Conservation (phyloP, 2,888 invertebrate genomes). For the Caenorhabditis sp. region DNA sequence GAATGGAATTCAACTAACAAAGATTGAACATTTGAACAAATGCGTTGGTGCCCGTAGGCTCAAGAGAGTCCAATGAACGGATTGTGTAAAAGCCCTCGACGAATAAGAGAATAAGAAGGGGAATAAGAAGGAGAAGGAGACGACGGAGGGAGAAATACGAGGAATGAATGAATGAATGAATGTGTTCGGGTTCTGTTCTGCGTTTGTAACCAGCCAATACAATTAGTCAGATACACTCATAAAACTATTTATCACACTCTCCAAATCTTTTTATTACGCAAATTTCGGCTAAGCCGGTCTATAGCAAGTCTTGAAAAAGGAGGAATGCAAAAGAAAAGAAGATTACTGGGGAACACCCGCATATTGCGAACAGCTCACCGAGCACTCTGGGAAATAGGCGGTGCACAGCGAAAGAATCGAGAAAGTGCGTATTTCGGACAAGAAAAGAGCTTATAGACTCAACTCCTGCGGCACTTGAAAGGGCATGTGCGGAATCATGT, state of each 20-base stretch:
- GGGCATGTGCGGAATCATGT: neutral
- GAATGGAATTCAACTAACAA: slow-evolving; percentile 1
- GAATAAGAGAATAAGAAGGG: too few species aligned
- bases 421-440: slow-evolving; percentile 3
- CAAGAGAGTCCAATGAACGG: slow-evolving; percentile 27
- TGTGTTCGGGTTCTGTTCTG: slow-evolving; percentile 10
- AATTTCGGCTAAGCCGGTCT: slow-evolving; percentile 35
- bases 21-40: slow-evolving; percentile 8
- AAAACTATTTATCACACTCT: slow-evolving; percentile 42
- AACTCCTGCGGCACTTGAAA: neutral
- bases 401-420: neutral
- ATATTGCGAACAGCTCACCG: neutral
- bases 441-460: neutral
- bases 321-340: neutral
- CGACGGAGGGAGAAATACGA: slow-evolving; percentile 2
- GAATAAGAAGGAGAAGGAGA: too few species aligned
- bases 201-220: slow-evolving; percentile 35
- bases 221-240: slow-evolving; percentile 26
- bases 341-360: neutral
- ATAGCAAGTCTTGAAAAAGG: neutral
- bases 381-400: neutral
- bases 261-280: slow-evolving; percentile 31
- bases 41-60: neutral
- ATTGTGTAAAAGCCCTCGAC: slow-evolving; percentile 38
- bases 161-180: slow-evolving; percentile 29